Conservation (phyloP, 2,113 vertebrate genomes). For the Microcebus murinus region DNA sequence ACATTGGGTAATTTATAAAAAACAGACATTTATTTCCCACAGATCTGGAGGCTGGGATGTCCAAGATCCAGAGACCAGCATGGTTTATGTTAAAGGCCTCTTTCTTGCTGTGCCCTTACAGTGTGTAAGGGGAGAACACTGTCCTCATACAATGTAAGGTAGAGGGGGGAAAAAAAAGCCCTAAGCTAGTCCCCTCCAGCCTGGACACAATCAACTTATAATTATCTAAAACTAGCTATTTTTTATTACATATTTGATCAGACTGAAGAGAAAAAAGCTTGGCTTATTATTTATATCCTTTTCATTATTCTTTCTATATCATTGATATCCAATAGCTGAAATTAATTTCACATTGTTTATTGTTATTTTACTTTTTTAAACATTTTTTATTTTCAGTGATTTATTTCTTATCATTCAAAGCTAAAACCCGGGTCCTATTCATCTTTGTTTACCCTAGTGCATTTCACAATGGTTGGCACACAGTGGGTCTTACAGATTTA, state of each 20-base stretch:
- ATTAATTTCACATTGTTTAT: background rate
- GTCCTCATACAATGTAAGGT: background rate
- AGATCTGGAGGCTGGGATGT: background rate
- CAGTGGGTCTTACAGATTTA: background rate
- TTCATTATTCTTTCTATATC: background rate
- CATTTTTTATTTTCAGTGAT: background rate
- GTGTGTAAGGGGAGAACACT: accelerated
- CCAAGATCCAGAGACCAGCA: background rate
- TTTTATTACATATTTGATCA: background rate
- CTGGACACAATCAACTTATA: background rate
- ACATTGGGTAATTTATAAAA: background rate
- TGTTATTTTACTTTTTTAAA: background rate
- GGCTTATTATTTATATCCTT: background rate
- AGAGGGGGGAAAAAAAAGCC: no score
- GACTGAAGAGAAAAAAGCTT: background rate
- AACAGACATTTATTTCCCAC: background rate
- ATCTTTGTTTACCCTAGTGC: background rate
- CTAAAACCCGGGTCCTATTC: background rate
- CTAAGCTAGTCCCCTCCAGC: background rate
- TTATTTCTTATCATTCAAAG: background rate
- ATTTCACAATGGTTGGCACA: background rate
- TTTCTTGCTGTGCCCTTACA: background rate
- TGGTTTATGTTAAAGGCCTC: background rate
- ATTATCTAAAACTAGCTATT: background rate
- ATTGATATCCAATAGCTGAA: background rate